Percentiles rank a stretch among this genome's conserved stretches.
Evolutionary conservation across 1,140 invertebrate species (phyloP).

Genomic region (Ctenoplectra terminalis): DNA sequence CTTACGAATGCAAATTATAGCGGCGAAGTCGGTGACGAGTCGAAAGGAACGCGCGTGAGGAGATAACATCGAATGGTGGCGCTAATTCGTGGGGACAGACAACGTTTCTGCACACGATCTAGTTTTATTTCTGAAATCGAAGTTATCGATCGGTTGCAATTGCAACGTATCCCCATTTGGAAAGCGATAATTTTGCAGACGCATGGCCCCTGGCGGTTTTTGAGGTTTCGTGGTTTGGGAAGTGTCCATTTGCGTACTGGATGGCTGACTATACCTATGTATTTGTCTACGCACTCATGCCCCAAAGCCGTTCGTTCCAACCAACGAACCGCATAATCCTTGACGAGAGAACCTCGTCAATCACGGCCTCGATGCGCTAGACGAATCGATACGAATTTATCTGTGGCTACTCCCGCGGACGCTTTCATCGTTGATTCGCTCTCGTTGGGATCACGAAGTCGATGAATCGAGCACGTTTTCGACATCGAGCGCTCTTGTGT

Average conservation of each 20-base stretch:
- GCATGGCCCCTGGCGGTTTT: slow-evolving; percentile 67
- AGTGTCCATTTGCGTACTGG: slow-evolving; percentile 29
- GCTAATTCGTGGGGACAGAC: no score
- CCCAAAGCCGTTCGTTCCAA: slow-evolving; percentile 63
- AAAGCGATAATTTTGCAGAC: slow-evolving; percentile 64
- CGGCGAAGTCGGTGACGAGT: not conserved
- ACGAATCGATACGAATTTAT: slow-evolving; percentile 68
- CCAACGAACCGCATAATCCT: slow-evolving; percentile 70
- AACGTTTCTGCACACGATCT: no score
- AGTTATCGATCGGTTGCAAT: slow-evolving; percentile 31
- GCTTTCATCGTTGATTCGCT: slow-evolving; percentile 59
- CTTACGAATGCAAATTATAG: slow-evolving; percentile 1
- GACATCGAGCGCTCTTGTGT: slow-evolving; percentile 36
- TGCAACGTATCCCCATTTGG: slow-evolving; percentile 18
- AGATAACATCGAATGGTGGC: no score
- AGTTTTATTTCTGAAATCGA: not conserved
- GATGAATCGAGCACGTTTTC: slow-evolving; percentile 61
- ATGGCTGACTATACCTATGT: slow-evolving; percentile 39
- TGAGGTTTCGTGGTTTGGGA: slow-evolving; percentile 67
- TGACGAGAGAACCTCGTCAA: slow-evolving; percentile 69
- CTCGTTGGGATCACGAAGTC: slow-evolving; percentile 47
- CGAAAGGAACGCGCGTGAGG: not conserved
- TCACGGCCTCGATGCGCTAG: slow-evolving; percentile 56
- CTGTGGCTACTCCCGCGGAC: slow-evolving; percentile 42
- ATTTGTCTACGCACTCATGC: slow-evolving; percentile 66